Evolutionary conservation across 1,140 invertebrate genomes (phyloP).

Genomic region (Drosophila ambigua): DNA sequence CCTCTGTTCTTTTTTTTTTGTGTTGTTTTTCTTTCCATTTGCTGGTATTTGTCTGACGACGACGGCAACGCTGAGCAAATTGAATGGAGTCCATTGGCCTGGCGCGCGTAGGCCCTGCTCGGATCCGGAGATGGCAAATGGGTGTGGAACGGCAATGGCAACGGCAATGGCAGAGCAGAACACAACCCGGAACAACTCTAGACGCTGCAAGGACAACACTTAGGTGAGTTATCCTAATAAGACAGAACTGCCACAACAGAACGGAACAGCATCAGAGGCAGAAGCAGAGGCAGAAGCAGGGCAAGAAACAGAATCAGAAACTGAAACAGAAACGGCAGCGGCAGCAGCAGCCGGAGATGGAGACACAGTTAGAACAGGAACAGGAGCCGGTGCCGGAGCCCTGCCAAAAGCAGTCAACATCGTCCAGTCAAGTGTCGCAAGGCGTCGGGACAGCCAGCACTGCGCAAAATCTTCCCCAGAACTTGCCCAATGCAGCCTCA

Average conservation of each 20-base stretch:
- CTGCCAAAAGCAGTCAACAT: slow-evolving; percentile 41
- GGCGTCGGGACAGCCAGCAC: slow-evolving; percentile 13
- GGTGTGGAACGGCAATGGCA: neutral
- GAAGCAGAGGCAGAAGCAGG: slow-evolving; percentile 13
- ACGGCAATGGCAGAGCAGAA: too few relatives aligned
- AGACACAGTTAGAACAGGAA: neutral
- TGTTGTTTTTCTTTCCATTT: slow-evolving; percentile 38
- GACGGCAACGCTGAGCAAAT: slow-evolving; percentile 24
- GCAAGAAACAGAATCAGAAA: neutral
- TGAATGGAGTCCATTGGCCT: slow-evolving; percentile 34
- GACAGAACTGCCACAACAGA: slow-evolving; percentile 47
- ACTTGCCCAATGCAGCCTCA: neutral
- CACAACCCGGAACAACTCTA: neutral
- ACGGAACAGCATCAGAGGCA: neutral
- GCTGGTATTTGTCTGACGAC: slow-evolving; percentile 22
- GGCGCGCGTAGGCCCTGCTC: neutral
- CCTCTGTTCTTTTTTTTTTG: neutral
- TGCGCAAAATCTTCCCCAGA: neutral
- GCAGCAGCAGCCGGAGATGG: slow-evolving; percentile 7
- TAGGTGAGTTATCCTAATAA: slow-evolving; percentile 43
- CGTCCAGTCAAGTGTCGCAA: slow-evolving; percentile 34
- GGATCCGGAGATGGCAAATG: slow-evolving; percentile 3
- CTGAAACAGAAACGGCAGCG: neutral
- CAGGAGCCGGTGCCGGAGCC: neutral
- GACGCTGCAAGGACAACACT: slow-evolving; percentile 15